Evolutionary conservation across 2,797 vertebrate genomes (phyloP), one percentile per base, ranked within the genome.

Genomic region (Geotrypetes seraphini): DNA sequence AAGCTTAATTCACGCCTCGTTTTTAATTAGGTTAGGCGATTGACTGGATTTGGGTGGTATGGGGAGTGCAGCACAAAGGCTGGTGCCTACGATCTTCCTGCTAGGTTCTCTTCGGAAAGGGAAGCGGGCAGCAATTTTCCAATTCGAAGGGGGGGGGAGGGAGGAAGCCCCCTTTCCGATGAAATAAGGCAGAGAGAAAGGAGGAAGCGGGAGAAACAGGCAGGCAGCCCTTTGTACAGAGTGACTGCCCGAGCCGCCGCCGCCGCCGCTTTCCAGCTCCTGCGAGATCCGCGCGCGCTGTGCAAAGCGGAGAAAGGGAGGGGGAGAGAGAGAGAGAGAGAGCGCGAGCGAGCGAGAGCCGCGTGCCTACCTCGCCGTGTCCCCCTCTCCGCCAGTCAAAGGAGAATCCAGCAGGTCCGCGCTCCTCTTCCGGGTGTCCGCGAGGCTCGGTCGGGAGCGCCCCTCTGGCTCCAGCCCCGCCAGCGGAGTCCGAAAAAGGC

Each of bases 1-100:
- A 77, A 73, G 76, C 75, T 79, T 84, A 81, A 84, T 79, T 83
- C 71, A 75, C 49, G 66, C 73, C 66, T 79, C 60, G 66, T 68
- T 78, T 82, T 81, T 83, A 84, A 84, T 84, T 81, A 83, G 72
- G 64, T 84, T 81, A 83, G 72, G 64, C 70, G 70, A 75, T 78
- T 78, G 73, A 69, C 63, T 70, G 66, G 66, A 69, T 73, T 78
- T 71, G n/a, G n/a, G 73, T 75, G 61, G 66, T 59, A n/a, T n/a
- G n/a, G n/a, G 63, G 57, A 68, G 58, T 65, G 57, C 71, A 74
- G 73, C 73, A 78, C 30, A 80, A 70, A 79, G 72, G 54, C 48
- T 33, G 39, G 10, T n/a, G n/a, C n/a, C 3, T 28, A 5, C n/a
- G n/a, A 63, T 68, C 67, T 48, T 61, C 47, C 54, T 69, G 64